Evolutionary conservation across 2,797 vertebrate genomes (phyloP).

Genomic region (Takifugu rubripes): DNA sequence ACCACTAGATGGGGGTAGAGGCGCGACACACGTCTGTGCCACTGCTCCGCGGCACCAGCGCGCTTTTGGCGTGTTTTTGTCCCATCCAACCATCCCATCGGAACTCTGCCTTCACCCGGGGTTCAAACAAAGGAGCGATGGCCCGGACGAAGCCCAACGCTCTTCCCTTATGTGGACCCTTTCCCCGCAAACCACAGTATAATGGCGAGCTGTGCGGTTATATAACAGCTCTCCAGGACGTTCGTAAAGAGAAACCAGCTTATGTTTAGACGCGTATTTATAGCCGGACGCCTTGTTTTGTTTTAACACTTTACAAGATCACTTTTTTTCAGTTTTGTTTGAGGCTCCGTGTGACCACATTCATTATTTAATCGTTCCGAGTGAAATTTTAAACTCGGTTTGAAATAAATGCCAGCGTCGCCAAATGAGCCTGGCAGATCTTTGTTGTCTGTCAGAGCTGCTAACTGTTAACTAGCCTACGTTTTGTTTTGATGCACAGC

Average conservation of each 20-base stretch:
- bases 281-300: slow-evolving; percentile 24
- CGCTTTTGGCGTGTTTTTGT: slow-evolving; percentile 43
- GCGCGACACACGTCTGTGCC: slow-evolving; percentile 29
- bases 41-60: slow-evolving; percentile 55
- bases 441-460: slow-evolving; percentile 63
- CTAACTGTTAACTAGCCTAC: slow-evolving; percentile 64
- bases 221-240: slow-evolving; percentile 33
- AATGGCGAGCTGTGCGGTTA: slow-evolving; percentile 28
- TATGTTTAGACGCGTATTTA: slow-evolving; percentile 12
- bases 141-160: background rate
- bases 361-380: background rate
- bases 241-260: slow-evolving; percentile 9
- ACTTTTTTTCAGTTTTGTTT: background rate
- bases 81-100: slow-evolving; percentile 64
- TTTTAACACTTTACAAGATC: background rate
- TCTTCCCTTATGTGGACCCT: background rate
- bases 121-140: slow-evolving; percentile 61
- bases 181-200: slow-evolving; percentile 1
- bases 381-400: background rate
- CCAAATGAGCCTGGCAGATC: slow-evolving; percentile 31
- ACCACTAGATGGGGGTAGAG: slow-evolving; percentile 64
- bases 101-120: slow-evolving; percentile 53
- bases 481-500: slow-evolving; percentile 70
- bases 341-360: background rate
- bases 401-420: background rate